Evolutionary conservation across 2,888 invertebrate species (phyloP), one percentile per base, ranked within the genome.

Genomic region (Steinernema hermaphroditum): DNA sequence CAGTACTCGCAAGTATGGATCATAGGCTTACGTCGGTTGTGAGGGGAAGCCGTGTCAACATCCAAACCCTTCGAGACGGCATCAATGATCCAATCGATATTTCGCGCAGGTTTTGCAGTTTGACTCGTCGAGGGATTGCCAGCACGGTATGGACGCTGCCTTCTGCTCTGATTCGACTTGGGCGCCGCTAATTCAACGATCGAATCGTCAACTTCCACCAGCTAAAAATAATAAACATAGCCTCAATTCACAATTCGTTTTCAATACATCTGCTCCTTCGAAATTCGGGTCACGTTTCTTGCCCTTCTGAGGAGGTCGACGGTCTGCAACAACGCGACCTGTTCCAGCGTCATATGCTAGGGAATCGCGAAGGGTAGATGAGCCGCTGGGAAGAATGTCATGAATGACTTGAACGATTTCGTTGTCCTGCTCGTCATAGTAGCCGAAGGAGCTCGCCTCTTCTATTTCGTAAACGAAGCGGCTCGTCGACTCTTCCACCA

Each of bases 71-170:
- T 76, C 1, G 84, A 80, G 0, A 84, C 80, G 14, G 83, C 83
- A 62, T 82, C 80, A 70, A 83, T 81, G 62, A 82, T 80, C 83
- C 83, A 83, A 50, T 83, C 83, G n/a, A 82, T 70, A 68, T 82
- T 82, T 19, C 74, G 46, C 9, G 81, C 70, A 12, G 68, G 46
- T 43, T 78, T 76, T 4, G 29, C 72, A 6, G 71, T 27, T 70
- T 50, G 14, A 14, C 50, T 71, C 37, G 71, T 6, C 4, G 46
- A 16, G 4, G 46, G n/a, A 22, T 57, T 57, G 2, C 43, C n/a
- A 16, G 8, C 4, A 4, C n/a, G 46, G 22, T 16, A 19, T 6
- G 46, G 6, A 9, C 46, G 46, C n/a, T 19, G n/a, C n/a, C 46
- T 46, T 16, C 27, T 14, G 16, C 29, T 14, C 34, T 22, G 62